Conservation (phyloP, 2,797 vertebrate genomes). For the Luscinia megarhynchos region DNA sequence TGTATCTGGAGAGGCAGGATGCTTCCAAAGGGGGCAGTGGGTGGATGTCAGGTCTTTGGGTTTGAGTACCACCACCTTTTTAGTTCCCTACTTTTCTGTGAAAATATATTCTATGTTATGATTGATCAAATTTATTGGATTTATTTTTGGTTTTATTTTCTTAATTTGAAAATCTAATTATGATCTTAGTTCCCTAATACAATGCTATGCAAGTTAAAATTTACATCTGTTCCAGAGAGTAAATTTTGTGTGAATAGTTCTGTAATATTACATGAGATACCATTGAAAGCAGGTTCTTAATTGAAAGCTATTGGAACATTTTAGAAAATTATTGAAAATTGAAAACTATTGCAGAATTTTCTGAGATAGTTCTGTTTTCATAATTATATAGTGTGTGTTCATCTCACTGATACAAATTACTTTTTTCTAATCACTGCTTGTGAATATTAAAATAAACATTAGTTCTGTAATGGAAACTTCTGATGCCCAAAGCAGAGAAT, state of each 20-base stretch:
- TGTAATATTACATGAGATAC: not conserved
- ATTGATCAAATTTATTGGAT: not conserved
- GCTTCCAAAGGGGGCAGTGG: not conserved
- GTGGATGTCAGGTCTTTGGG: not conserved
- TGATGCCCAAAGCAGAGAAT: not conserved
- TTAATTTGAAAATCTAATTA: not conserved
- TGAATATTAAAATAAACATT: not conserved
- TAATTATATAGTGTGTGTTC: not conserved
- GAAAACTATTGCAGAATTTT: not conserved
- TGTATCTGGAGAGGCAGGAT: not conserved
- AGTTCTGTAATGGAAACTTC: not conserved
- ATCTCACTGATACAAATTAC: not conserved
- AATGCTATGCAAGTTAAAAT: not conserved
- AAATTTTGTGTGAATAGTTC: not conserved
- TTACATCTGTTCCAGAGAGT: not conserved
- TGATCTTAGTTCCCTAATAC: not conserved
- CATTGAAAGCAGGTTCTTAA: not conserved
- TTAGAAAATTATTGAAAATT: not conserved
- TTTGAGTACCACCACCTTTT: not conserved
- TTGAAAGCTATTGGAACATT: not conserved
- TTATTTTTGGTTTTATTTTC: not conserved
- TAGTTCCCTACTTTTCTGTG: not conserved
- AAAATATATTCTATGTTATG: not conserved
- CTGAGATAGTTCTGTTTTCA: not conserved
- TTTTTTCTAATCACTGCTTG: not conserved